Evolutionary conservation across 2,797 vertebrate species (phyloP), one percentile per base, ranked within the genome.

Genomic region (Podargus strigoides): DNA sequence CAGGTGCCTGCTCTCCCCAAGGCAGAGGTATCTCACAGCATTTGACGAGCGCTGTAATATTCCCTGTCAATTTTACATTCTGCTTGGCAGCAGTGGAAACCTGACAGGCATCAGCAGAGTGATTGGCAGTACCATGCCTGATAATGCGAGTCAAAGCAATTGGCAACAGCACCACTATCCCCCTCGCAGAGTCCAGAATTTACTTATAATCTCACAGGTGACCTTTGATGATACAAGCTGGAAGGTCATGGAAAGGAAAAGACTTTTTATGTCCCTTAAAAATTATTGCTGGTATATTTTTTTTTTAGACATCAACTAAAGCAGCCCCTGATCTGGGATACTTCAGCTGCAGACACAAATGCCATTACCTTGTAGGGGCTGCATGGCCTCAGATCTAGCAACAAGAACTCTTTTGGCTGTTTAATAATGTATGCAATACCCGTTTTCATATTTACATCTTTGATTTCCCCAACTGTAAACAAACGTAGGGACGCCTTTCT

Each of bases 31-130:
- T 64, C 95, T 97, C 94, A 34, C 74, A 92, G 95, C 37, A 83
- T 87, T 89, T 95, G 89, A 93, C 52, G 85, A 87, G 90, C 41
- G 0, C 79, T 46, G 92, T 68, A 93, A 91, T 90, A 94, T 89
- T 96, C 87, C 94, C 94, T 97, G 97, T 97, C 97, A 97, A 95
- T 97, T 97, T 96, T 96, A 96, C 78, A 94, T 96, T 95, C 94
- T 93, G 93, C 86, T 93, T 93, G 96, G 94, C 95, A 97, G 94
- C 91, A 97, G 47, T 30, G 36, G 89, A 94, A 95, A 95, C 95
- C 87, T 94, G 88, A 96, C 96, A 97, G 96, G 96, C 93, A 97
- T 97, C 94, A 91, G 91, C 91, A 93, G 87, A 94, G 85, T 97
- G 97, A 96, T 94, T 96, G 93, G 93, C 95, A 97, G 95, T 46